A percentile compares a stretch with the other conserved stretches of the same genome.
phyloP scores from a whole-genome alignment of 2,113 vertebrate genomes.

The Athene cunicularia region DNA sequence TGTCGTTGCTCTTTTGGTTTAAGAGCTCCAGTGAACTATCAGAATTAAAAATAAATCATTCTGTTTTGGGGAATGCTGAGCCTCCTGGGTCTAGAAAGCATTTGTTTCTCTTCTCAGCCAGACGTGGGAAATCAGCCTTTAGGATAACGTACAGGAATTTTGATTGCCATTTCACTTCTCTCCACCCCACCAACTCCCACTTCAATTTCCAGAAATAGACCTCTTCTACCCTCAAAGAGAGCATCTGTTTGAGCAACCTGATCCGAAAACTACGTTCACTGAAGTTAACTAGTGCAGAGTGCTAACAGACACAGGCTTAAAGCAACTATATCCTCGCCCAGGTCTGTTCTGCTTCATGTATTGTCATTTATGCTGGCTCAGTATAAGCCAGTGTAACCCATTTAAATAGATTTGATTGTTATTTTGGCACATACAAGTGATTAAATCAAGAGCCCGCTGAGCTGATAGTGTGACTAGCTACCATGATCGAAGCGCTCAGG shows the following conservation, averaged over 20 bases:
- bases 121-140: slow-evolving; percentile 44
- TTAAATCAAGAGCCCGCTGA: background rate
- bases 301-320: background rate
- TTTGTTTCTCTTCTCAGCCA: slow-evolving; percentile 46
- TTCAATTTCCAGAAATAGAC: slow-evolving; percentile 51
- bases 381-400: background rate
- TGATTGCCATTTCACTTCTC: slow-evolving; percentile 5
- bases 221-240: background rate
- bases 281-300: background rate
- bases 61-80: background rate
- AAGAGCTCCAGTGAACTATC: background rate
- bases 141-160: slow-evolving; percentile 18
- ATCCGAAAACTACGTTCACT: background rate
- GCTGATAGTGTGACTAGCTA: background rate
- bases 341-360: background rate
- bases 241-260: background rate
- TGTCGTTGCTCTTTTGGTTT: background rate
- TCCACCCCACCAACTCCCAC: slow-evolving; percentile 13
- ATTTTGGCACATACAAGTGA: background rate
- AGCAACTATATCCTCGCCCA: background rate
- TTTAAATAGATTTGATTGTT: background rate
- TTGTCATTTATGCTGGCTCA: background rate
- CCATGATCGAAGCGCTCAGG: background rate
- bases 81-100: slow-evolving; percentile 39
- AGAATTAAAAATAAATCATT: slow-evolving; percentile 53